Evolutionary conservation across 2,113 vertebrate genomes (phyloP).

Genomic region (Azemiops feae): DNA sequence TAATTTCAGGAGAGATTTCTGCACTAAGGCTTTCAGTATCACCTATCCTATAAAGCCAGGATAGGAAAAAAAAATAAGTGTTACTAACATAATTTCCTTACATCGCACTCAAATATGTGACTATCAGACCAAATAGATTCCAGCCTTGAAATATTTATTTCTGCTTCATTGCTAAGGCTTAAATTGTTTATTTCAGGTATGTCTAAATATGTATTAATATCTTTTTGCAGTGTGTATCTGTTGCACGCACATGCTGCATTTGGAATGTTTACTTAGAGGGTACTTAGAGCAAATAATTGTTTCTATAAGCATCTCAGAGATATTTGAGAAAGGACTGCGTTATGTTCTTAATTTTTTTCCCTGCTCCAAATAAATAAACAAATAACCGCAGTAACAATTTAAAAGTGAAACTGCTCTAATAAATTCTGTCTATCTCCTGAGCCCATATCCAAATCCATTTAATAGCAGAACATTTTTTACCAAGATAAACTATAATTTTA

Average conservation of each 20-base stretch:
- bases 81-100: not conserved
- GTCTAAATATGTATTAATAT: not conserved
- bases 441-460: conserved; percentile 48
- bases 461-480: not conserved
- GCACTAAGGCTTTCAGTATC: too few relatives aligned
- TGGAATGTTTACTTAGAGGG: not conserved
- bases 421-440: conserved; percentile 49
- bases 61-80: not conserved
- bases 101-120: not conserved
- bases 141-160: not conserved
- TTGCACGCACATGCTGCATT: not conserved
- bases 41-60: not conserved
- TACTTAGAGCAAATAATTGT: not conserved
- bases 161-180: not conserved
- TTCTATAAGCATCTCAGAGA: not conserved
- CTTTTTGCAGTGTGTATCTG: not conserved
- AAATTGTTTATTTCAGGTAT: not conserved
- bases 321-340: conserved; percentile 18
- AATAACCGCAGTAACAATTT: conserved; percentile 3
- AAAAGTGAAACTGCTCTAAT: conserved; percentile 27
- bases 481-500: conserved; percentile 45
- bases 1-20: not conserved
- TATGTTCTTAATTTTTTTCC: not conserved
- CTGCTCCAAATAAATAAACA: conserved; percentile 44
- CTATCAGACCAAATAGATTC: not conserved